Base-by-base conservation (phyloP, 2,888 invertebrate genomes). In the Sinelater perroti region DNA sequence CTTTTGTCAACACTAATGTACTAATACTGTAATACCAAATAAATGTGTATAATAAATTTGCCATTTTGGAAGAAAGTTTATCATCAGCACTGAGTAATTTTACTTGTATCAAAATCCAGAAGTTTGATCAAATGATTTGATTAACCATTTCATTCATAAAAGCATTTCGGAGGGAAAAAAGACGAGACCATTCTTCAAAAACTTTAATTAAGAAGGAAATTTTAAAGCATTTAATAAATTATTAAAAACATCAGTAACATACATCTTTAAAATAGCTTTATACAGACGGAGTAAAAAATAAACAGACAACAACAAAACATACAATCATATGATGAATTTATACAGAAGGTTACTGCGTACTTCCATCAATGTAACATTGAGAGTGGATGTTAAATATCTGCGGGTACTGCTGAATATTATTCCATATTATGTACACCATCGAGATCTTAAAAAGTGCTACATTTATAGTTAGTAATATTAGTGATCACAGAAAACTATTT, bases 401-500 rank as follows among this genome's bases (percentile, higher is more conserved):
- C 62, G 64, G 67, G 67, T 66, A 59, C 56, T 64, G 70, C 66
- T 64, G 66, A 62, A 69, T 66, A 67, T 56, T 64, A 63, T 67
- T 61, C n/a, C n/a, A n/a, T 61, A 61, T 64, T 67, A 71, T 70
- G 63, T 70, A 72, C 70, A 67, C 70, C 69, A 70, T 69, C 67
- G 67, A 72, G 70, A 70, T 68, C 64, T 68, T 67, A 63, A 63
- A 65, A 63, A 68, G 71, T 71, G 71, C 70, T 70, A 71, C 68
- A 70, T 64, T 66, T 56, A 65, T 51, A 54, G 46, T 59, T 59
- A 68, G 69, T 66, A 67, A 68, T 57, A 58, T 68, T 67, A 68
- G 70, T 72, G 71, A 72, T 72, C 72, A 72, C 71, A 72, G 71
- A 70, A 71, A 70, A 67, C 57, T 56, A 51, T 60, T 31, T 50